Conservation (phyloP, 1,140 invertebrate genomes). For the Diplogasteroides magnus region DNA sequence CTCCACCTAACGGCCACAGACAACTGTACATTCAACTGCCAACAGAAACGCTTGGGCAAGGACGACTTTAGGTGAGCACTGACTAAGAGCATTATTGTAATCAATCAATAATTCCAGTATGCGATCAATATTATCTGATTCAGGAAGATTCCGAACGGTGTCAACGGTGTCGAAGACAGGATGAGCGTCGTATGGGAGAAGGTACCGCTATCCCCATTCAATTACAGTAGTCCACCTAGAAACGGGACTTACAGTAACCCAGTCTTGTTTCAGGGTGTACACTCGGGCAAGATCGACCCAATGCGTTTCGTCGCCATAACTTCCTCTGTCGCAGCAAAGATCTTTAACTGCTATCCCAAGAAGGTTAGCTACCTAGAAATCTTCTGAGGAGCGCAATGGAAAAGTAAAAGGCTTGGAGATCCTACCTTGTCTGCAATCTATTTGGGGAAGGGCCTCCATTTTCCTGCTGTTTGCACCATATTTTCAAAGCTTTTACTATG, state of each 20-base stretch:
- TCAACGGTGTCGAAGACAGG: slow-evolving; percentile 93
- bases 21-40: slow-evolving; percentile 86
- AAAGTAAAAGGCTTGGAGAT: neutral
- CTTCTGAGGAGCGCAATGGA: neutral
- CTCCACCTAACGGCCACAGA: slow-evolving; percentile 88
- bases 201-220: slow-evolving; percentile 59
- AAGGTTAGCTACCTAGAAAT: too few species aligned
- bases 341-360: slow-evolving; percentile 93
- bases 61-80: slow-evolving; percentile 48
- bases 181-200: slow-evolving; percentile 97
- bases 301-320: slow-evolving; percentile 89
- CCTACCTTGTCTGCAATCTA: too few species aligned
- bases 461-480: too few species aligned
- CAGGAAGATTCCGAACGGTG: slow-evolving; percentile 92
- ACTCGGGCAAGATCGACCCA: slow-evolving; percentile 76
- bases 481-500: too few species aligned
- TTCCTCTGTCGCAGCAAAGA: slow-evolving; percentile 75
- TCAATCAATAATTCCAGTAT: neutral
- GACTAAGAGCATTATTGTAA: neutral
- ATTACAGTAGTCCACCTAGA: slow-evolving; percentile 13
- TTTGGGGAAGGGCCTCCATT: too few species aligned
- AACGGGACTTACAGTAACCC: slow-evolving; percentile 15
- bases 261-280: slow-evolving; percentile 28
- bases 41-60: slow-evolving; percentile 84
- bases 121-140: slow-evolving; percentile 66